These are phyloP conservation scores for Nematolebias whitei DNA, from an alignment of 2,113 vertebrate genomes.

Conservation along the genomic window DNA sequence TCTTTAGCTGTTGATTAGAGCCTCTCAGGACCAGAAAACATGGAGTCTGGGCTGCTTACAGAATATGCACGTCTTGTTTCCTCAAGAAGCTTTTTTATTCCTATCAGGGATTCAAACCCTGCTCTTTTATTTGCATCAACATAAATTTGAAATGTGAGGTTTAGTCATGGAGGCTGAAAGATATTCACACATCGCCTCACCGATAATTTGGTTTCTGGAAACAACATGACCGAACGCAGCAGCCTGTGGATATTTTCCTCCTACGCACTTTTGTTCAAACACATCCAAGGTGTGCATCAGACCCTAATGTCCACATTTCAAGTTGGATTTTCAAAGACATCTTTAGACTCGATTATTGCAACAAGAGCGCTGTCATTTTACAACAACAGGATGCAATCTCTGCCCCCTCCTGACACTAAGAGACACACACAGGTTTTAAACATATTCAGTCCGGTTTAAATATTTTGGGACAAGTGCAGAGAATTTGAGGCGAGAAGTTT, in stretches of 20 bases:
- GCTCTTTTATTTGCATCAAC: neutral
- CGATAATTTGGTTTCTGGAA: neutral
- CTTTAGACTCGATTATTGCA: slow-evolving; percentile 7
- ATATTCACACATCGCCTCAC: neutral
- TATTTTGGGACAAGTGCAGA: neutral
- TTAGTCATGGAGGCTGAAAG: neutral
- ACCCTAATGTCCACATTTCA: neutral
- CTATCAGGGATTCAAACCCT: neutral
- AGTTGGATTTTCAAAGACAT: neutral
- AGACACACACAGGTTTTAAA: slow-evolving; percentile 12
- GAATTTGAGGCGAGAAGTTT: no score
- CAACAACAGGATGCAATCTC: slow-evolving; percentile 18
- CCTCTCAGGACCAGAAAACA: slow-evolving; percentile 1
- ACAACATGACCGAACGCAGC: neutral
- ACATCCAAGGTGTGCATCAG: neutral
- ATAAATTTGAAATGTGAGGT: neutral
- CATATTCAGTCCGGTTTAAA: neutral
- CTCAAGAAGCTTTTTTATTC: no score
- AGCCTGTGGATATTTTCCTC: neutral
- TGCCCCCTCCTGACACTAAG: slow-evolving; percentile 14
- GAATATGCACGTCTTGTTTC: neutral
- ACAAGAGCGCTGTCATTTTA: slow-evolving; percentile 15
- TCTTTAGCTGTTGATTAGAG: slow-evolving; percentile 20
- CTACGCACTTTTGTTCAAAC: neutral
- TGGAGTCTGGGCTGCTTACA: neutral